Base-by-base conservation (phyloP, 2,888 invertebrate species). In the Athrips mouffetella region DNA sequence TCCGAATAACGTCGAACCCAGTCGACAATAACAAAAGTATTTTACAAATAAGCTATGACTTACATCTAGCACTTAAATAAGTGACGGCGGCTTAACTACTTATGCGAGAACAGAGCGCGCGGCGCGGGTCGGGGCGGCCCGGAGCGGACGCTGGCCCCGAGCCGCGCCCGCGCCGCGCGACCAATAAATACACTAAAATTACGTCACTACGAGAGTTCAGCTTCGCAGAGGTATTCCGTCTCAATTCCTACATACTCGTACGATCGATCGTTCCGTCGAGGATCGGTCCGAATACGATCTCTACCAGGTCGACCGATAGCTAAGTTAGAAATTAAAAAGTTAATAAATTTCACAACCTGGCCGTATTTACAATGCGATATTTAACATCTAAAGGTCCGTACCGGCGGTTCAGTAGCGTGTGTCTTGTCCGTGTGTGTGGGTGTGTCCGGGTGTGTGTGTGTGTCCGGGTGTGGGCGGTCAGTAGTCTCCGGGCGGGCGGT, bases 1-100 rank as follows among this genome's bases (percentile, higher is more conserved):
- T 87, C 83, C 85, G 76, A 86, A 86, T 76, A 77, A 75, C 71
- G 85, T 76, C 86, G 87, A 88, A 67, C 80, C 76, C 82, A 71
- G 82, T 83, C 87, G 85, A 82, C 87, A 76, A 79, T 85, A 88
- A 87, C 86, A 87, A 87, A 86, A 83, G 78, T 81, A 82, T 73
- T 83, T 76, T 83, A 83, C 81, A 83, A 68, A 76, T 76, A 80
- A 82, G 77, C 82, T 83, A 83, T 73, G 60, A 67, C 81, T 83
- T 84, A 84, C 50, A 69, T 58, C 80, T 85, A 83, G 65, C 63
- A 67, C 82, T 82, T 80, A 84, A 67, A 73, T 76, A 81, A 69
- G 70, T 76, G 80, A 76, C 74, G 76, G 76, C 76, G 70, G 64
- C 70, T 76, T 75, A 74, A 55, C 63, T 67, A 70, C 56, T 66